Evolutionary conservation across 2,888 invertebrate species (phyloP).

Genomic region (Ceratothoa steindachneri): DNA sequence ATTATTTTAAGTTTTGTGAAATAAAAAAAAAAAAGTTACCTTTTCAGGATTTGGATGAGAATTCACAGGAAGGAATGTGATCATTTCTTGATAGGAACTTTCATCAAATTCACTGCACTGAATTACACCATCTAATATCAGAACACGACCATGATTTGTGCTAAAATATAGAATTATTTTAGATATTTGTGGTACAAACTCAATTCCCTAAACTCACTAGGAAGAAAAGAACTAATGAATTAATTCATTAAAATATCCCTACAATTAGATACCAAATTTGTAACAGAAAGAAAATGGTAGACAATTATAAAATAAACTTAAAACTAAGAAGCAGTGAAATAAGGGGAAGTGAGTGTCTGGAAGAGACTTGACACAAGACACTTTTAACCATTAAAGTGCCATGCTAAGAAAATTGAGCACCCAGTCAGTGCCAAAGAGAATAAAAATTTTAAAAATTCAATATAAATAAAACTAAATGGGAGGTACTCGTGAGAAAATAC

Average conservation of each 20-base stretch:
- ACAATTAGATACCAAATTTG: background rate
- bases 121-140: slow-evolving; percentile 91
- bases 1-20: too few relatives aligned
- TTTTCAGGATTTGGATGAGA: slow-evolving; percentile 84
- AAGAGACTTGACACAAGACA: too few relatives aligned
- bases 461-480: too few relatives aligned
- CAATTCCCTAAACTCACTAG: background rate
- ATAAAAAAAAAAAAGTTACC: slow-evolving; percentile 57
- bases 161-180: slow-evolving; percentile 58
- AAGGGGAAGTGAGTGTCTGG: too few relatives aligned
- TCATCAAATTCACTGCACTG: slow-evolving; percentile 96
- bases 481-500: too few relatives aligned
- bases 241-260: background rate
- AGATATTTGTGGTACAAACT: background rate
- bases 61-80: slow-evolving; percentile 86
- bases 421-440: too few relatives aligned
- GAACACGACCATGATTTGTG: slow-evolving; percentile 72
- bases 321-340: too few relatives aligned
- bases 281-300: too few relatives aligned
- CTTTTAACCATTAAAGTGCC: too few relatives aligned
- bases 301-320: too few relatives aligned
- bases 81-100: slow-evolving; percentile 98
- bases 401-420: too few relatives aligned
- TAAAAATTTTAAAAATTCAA: too few relatives aligned
- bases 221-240: background rate